Evolutionary conservation across 2,797 vertebrate genomes (phyloP).

Genomic region (Poeciliopsis infans): DNA sequence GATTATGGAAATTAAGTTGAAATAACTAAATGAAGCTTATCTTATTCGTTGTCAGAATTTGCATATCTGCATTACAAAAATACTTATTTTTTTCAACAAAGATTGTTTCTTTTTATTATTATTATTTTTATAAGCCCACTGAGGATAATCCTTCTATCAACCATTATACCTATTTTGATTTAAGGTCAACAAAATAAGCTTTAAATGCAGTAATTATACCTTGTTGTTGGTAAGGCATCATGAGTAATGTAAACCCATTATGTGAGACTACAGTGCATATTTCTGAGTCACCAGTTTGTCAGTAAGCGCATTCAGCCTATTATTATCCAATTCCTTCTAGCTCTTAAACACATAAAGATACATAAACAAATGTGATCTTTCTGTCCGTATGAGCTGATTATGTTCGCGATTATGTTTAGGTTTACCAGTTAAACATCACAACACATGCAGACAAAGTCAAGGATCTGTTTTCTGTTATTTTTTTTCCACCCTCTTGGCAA

Average conservation of each 20-base stretch:
- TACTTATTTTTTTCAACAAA: not conserved
- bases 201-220: not conserved
- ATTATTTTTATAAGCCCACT: not conserved
- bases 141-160: not conserved
- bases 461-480: conserved; percentile 36
- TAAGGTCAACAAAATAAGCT: not conserved
- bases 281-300: not conserved
- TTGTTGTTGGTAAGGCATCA: not conserved
- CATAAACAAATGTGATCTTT: not conserved
- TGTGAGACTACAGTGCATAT: not conserved
- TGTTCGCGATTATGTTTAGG: conserved; percentile 18
- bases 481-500: conserved; percentile 30
- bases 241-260: not conserved
- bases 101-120: not conserved
- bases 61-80: not conserved
- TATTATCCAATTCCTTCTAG: not conserved
- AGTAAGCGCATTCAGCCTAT: not conserved
- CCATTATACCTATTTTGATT: not conserved
- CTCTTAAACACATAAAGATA: not conserved
- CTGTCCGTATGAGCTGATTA: too few species aligned
- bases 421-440: conserved; percentile 31
- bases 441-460: conserved; percentile 13
- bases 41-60: not conserved
- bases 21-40: not conserved
- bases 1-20: too few species aligned